Evolutionary conservation across 2,888 invertebrate species (phyloP), one percentile per base, ranked within the genome.

Genomic region (Oxyscelio sp.): DNA sequence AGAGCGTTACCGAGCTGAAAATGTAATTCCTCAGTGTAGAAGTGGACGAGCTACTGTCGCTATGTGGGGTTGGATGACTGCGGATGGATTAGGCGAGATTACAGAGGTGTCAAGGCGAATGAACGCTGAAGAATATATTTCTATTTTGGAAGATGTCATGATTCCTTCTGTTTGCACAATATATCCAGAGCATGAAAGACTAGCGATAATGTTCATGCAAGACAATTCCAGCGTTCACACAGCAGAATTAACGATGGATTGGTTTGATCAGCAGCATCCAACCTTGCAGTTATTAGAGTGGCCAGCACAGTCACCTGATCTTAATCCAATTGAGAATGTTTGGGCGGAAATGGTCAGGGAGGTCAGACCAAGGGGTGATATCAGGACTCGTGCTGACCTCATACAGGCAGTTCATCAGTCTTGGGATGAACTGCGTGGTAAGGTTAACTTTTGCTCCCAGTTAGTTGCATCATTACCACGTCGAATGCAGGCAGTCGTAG

Each of bases 241-340:
- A 0, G 1, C 65, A 11, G 0, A 4, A 21, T 1, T 1, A 21
- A 65, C 34, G 0, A 38, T 50, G 50, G 24, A 2, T 0, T 65
- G 65, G 38, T 65, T 65, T 27, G 8, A n/a, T n/a, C n/a, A 31
- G 1, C 31, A 65, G 4, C 48, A 65, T 22, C 50, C 8, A 1
- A 50, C 34, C 6, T 22, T 45, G 21, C 2, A 5, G 15, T 6
- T 45, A 1, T 5, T 65, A 1, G 65, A 65, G 15, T 65, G 65
- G 65, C 65, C 65, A 0, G 65, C 65, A 13, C 50, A 50, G n/a
- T 65, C 65, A 0, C 65, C 65, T 0, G 65, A 65, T 27, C 21
- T 65, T 0, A 65, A 65, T 22, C 65, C 65, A 4, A 65, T 65
- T 21, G 50, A 65, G 27, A 63, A 63, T 63, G 11, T 63, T 1